Base-by-base conservation (phyloP, 2,888 invertebrate genomes). In the Apodemia duryi region DNA sequence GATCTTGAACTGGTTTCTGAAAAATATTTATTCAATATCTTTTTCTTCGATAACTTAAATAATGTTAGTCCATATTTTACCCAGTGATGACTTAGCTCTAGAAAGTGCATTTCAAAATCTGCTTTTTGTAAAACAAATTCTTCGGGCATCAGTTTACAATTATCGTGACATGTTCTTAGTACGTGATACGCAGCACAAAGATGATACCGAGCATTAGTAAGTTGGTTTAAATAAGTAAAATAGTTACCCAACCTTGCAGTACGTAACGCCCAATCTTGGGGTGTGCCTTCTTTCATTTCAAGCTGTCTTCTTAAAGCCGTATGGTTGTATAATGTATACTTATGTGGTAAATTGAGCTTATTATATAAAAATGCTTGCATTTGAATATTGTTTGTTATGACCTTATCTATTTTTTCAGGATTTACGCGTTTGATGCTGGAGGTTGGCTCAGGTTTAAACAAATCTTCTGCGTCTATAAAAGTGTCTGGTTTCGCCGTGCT, bases 311-410 rank as follows among this genome's bases (percentile, higher is more conserved):
- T 85, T 11, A 94, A 81, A 63, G 93, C 93, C 63, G 89, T 89
- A 71, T 94, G 94, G 72, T 93, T 93, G 70, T 92, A 93, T 21
- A 88, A 73, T 6, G 92, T 91, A 71, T 93, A 94, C 69, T 92
- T 89, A 41, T 92, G 85, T 7, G 90, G 88, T 68, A 92, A 72
- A 65, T 93, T 93, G 62, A 93, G 75, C 76, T 93, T 93, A 65
- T 93, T 93, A 72, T 93, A 93, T 61, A 94, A 78, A 84, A 93
- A 94, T 4, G 93, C 93, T 73, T 94, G 86, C 93, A 94, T 94
- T 73, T 94, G 94, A 64, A 94, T 83, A 73, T 94, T 94, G 73
- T 93, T 94, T 1, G 94, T 93, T 49, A 93, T 88, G 3, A 94
- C 81, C 74, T 93, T 93, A 71, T 93, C 93, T 29, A 94, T 85